Conservation (phyloP, 2,113 vertebrate species). For the Paratilapia polleni region DNA sequence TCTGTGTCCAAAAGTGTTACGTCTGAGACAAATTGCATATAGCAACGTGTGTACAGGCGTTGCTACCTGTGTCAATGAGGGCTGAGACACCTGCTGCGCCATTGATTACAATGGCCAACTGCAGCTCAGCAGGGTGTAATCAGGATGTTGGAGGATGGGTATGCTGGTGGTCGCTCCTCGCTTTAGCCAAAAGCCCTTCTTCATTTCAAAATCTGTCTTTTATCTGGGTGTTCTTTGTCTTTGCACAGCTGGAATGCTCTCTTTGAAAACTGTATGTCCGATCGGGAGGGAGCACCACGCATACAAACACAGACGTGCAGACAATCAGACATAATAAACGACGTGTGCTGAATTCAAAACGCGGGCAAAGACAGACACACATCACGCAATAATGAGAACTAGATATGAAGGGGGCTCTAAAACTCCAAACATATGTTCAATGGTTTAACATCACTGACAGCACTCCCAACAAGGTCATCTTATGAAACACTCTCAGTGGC, state of each 20-base stretch:
- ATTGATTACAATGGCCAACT: slow-evolving; percentile 69
- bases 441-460: slow-evolving; percentile 27
- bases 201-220: slow-evolving; percentile 32
- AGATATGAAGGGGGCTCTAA: background rate
- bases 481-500: background rate
- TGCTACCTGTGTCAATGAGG: slow-evolving; percentile 61
- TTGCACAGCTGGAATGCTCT: slow-evolving; percentile 21
- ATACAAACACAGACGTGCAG: slow-evolving; percentile 44
- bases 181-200: slow-evolving; percentile 35
- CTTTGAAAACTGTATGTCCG: slow-evolving; percentile 42
- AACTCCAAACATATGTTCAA: slow-evolving; percentile 32
- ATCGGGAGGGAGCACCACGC: slow-evolving; percentile 20
- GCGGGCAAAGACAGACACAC: background rate
- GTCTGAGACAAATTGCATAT: slow-evolving; percentile 35
- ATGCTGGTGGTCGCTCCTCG: slow-evolving; percentile 19
- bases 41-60: slow-evolving; percentile 1
- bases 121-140: slow-evolving; percentile 49
- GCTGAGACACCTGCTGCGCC: slow-evolving; percentile 69
- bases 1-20: slow-evolving; percentile 39
- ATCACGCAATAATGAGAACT: background rate
- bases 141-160: slow-evolving; percentile 29
- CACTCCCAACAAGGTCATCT: slow-evolving; percentile 38
- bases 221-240: slow-evolving; percentile 45
- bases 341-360: slow-evolving; percentile 37
- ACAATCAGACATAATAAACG: slow-evolving; percentile 26